Percentiles rank a stretch among this genome's conserved stretches.
Conservation (phyloP, 2,888 invertebrate genomes). For the Octodonta nipae region DNA sequence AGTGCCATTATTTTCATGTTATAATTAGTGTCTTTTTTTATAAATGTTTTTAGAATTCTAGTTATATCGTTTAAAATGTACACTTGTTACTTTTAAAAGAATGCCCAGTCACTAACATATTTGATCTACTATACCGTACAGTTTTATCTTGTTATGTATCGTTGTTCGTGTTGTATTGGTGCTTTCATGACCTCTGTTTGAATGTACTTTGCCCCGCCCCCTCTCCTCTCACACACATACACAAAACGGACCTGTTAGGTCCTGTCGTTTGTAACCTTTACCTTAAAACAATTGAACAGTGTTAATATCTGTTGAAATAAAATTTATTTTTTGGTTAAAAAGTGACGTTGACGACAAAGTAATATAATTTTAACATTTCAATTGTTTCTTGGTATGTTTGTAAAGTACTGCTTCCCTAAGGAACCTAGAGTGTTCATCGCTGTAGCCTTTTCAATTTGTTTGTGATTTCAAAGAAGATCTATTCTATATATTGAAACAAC, state of each 20-base stretch:
- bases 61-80: slow-evolving; percentile 36
- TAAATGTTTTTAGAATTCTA: slow-evolving; percentile 38
- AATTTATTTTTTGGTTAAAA: no score
- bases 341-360: no score
- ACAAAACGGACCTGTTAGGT: no score
- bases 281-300: no score
- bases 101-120: slow-evolving; percentile 33
- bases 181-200: slow-evolving; percentile 32
- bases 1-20: slow-evolving; percentile 39
- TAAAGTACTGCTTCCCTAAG: slow-evolving; percentile 37
- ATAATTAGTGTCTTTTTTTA: slow-evolving; percentile 37
- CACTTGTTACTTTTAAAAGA: slow-evolving; percentile 36
- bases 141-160: slow-evolving; percentile 18
- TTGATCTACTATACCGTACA: slow-evolving; percentile 27
- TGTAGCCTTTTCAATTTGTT: slow-evolving; percentile 37
- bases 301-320: no score
- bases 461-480: slow-evolving; percentile 36
- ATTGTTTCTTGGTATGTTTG: no score
- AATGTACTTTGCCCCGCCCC: slow-evolving; percentile 35
- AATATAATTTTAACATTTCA: no score
- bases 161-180: slow-evolving; percentile 33
- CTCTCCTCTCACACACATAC: no score
- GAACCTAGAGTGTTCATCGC: slow-evolving; percentile 39
- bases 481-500: slow-evolving; percentile 36
- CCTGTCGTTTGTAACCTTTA: no score